These are phyloP conservation scores for Drosophila yakuba DNA, from an alignment of 1,140 invertebrate genomes.

Conservation along the genomic window DNA sequence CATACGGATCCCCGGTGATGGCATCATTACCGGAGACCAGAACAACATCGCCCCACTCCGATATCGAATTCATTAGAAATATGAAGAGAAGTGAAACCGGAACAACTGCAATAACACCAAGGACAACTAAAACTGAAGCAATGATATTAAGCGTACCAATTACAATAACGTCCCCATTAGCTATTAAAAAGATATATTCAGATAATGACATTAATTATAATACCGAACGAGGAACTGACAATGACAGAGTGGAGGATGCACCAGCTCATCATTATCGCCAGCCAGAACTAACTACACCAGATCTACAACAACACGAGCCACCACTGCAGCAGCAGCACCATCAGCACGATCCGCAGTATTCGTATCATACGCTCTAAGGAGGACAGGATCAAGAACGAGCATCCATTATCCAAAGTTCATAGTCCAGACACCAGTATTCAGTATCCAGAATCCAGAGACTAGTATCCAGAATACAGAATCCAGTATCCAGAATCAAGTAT, in stretches of 20 bases:
- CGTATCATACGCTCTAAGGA: conserved; percentile 67
- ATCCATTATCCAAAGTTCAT: neutral
- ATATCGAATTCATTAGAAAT: conserved; percentile 36
- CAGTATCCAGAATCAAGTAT: neutral
- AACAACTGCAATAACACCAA: conserved; percentile 34
- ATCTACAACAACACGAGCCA: conserved; percentile 21
- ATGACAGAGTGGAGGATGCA: conserved; percentile 15
- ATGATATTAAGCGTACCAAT: conserved; percentile 74
- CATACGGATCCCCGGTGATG: conserved; percentile 26
- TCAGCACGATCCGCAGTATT: conserved; percentile 56
- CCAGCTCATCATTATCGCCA: conserved; percentile 23
- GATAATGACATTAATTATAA: conserved; percentile 72
- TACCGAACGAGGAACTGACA: conserved; percentile 11
- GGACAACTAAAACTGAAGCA: conserved; percentile 55
- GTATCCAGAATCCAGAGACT: neutral
- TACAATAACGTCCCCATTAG: conserved; percentile 65
- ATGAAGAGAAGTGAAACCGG: conserved; percentile 8
- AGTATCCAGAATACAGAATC: neutral
- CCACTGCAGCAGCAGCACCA: conserved; percentile 25
- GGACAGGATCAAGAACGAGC: conserved; percentile 10
- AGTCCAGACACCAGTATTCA: neutral
- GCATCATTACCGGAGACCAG: conserved; percentile 63
- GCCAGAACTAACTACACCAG: conserved; percentile 15
- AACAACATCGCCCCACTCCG: conserved; percentile 64
- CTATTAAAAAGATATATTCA: conserved; percentile 69